A percentile compares a stretch with the other conserved stretches of the same genome.
phyloP scores from a whole-genome alignment of 2,113 vertebrate species.

The Megaceryle torquata region DNA sequence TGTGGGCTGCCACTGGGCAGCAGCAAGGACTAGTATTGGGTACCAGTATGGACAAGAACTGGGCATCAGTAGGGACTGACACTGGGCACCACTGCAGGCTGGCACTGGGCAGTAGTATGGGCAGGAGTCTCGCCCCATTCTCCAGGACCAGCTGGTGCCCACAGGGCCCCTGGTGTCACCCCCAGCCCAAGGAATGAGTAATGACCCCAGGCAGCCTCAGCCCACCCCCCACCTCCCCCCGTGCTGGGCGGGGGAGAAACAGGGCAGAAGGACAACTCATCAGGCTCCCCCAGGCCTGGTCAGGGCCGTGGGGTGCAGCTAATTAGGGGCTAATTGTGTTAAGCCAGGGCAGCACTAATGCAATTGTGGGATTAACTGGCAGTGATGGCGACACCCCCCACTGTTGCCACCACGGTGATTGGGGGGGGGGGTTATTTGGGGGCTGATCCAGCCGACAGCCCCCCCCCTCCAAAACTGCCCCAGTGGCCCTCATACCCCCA shows the following conservation, averaged over 20 bases:
- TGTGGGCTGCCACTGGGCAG: background rate
- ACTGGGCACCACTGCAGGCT: background rate
- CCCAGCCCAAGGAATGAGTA: background rate
- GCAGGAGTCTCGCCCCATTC: background rate
- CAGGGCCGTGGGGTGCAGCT: background rate
- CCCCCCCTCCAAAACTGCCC: background rate
- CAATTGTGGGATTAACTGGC: background rate
- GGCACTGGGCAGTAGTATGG: background rate
- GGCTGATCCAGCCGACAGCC: background rate
- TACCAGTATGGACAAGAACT: background rate
- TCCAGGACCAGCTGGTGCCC: background rate
- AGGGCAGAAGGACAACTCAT: background rate
- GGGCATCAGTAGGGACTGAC: too few relatives aligned
- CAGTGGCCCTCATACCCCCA: background rate
- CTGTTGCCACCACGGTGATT: background rate
- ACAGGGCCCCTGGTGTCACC: background rate
- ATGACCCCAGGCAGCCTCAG: background rate
- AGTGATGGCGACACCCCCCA: background rate
- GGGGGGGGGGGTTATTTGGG: too few relatives aligned
- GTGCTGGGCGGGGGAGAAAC: rapidly evolving
- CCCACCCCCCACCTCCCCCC: background rate
- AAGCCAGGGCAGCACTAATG: background rate
- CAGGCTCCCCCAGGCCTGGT: background rate
- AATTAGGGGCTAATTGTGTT: background rate
- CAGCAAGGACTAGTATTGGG: background rate